phyloP scores from a whole-genome alignment of 2,888 invertebrate genomes.

The Agriotes lineatus region DNA sequence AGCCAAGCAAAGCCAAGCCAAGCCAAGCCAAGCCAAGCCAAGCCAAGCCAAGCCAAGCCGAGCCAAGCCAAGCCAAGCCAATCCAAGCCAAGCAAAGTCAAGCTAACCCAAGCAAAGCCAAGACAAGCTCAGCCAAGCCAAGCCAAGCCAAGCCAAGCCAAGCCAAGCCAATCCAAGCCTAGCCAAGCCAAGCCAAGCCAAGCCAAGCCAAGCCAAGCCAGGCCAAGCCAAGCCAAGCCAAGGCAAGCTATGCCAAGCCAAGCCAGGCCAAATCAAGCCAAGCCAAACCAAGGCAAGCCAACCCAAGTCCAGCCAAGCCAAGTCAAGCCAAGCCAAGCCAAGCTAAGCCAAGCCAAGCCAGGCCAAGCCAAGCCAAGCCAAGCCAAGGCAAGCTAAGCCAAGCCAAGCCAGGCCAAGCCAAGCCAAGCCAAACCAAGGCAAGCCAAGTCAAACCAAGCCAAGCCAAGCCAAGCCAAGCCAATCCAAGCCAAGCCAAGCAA shows the following conservation, averaged over 20 bases:
- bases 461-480: background rate
- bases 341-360: background rate
- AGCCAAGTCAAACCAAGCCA: constrained; percentile 1
- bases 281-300: no score
- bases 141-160: background rate
- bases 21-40: no score
- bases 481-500: background rate
- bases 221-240: background rate
- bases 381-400: background rate
- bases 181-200: constrained; percentile 1
- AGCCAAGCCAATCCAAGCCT: background rate
- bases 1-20: no score
- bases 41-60: no score
- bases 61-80: no score
- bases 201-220: constrained; percentile 1
- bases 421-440: background rate
- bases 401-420: background rate
- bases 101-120: background rate
- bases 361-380: background rate
- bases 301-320: no score
- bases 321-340: no score
- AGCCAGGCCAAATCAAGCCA: no score
- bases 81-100: no score
- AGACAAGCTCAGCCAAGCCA: background rate
- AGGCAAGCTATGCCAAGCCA: background rate